These are phyloP conservation scores for Choloepus hoffmanni DNA, from an alignment of 2,113 vertebrate genomes.

Conservation along the genomic window DNA sequence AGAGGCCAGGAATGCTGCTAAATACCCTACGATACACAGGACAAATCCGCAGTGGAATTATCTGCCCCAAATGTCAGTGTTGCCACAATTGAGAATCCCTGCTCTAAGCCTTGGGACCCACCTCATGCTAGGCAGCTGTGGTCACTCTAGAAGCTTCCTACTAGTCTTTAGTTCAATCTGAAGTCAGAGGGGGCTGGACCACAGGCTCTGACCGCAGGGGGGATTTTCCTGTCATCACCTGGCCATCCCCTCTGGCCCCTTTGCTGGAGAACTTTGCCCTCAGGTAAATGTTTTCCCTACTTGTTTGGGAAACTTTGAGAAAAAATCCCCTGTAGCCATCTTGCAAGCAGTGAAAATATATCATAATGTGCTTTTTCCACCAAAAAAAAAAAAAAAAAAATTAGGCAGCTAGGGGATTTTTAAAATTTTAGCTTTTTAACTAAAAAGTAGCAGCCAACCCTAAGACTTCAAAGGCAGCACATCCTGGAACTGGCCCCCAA, in stretches of 20 bases:
- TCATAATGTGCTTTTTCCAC: conserved; percentile 70
- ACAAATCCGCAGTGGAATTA: background rate
- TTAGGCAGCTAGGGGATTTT: conserved; percentile 78
- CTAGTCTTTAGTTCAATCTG: background rate
- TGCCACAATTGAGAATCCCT: background rate
- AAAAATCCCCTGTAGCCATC: conserved; percentile 77
- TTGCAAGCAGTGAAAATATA: conserved; percentile 60
- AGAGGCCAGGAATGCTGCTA: background rate
- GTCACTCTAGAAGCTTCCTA: background rate
- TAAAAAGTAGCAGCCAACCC: conserved; percentile 39
- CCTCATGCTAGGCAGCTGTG: background rate
- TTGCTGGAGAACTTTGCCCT: conserved; percentile 55
- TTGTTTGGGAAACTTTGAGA: conserved; percentile 81
- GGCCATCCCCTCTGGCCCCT: conserved; percentile 52
- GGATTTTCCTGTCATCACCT: conserved; percentile 73
- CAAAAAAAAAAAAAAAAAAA: conserved; percentile 57
- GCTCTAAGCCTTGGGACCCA: background rate
- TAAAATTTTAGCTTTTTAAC: conserved; percentile 67
- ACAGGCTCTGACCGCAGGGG: background rate
- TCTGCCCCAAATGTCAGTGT: background rate
- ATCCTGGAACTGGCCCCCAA: background rate
- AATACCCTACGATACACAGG: background rate
- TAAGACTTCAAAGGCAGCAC: conserved; percentile 56
- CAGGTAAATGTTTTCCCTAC: conserved; percentile 77
- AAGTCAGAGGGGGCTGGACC: background rate